A percentile compares a stretch with the other conserved stretches of the same genome.
These are phyloP conservation scores for Acanthornis magna DNA, from an alignment of 2,797 vertebrate genomes.

Conservation along the genomic window DNA sequence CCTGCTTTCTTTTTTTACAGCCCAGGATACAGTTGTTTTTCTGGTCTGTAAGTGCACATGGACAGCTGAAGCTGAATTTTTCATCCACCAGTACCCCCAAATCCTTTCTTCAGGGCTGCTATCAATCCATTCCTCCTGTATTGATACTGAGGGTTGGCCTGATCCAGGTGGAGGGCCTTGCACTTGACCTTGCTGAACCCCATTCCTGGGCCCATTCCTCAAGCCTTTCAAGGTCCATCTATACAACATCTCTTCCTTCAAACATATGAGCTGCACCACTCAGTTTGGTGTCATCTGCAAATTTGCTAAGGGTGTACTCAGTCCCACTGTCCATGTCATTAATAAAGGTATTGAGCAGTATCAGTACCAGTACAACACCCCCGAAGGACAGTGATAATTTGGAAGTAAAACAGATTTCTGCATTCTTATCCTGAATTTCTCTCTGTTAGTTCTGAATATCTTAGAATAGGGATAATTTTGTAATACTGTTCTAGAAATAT, in stretches of 20 bases:
- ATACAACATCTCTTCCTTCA: neutral
- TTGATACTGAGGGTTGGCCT: neutral
- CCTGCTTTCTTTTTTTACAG: neutral
- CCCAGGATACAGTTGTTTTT: neutral
- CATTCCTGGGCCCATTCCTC: neutral
- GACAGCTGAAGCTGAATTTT: neutral
- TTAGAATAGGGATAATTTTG: neutral
- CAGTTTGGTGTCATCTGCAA: neutral
- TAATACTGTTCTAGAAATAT: neutral
- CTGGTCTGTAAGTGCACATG: neutral
- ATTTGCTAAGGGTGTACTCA: neutral
- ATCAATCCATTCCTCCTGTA: neutral
- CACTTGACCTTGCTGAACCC: neutral
- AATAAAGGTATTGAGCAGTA: neutral
- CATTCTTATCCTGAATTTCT: neutral
- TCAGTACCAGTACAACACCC: neutral
- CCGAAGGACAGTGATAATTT: neutral
- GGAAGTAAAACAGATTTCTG: neutral
- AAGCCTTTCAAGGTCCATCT: neutral
- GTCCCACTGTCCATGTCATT: neutral
- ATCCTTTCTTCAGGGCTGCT: neutral
- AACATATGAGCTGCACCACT: neutral
- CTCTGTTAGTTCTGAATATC: neutral
- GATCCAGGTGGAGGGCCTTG: neutral
- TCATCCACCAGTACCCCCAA: neutral